phyloP scores from a whole-genome alignment of 2,113 vertebrate genomes.

The Halichoeres trimaculatus region DNA sequence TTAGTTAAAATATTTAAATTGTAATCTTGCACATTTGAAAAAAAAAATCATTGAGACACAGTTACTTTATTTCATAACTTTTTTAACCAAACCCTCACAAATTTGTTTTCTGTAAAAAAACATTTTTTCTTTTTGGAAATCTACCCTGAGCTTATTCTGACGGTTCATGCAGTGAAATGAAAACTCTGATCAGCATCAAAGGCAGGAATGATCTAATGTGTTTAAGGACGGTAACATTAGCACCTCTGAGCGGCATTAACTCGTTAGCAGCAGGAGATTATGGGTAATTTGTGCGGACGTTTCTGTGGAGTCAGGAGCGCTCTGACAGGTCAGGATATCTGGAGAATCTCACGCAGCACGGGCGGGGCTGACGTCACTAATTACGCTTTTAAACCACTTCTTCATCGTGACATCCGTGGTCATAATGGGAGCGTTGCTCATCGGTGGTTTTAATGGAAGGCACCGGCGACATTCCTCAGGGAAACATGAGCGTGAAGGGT shows the following conservation, averaged over 20 bases:
- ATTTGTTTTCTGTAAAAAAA: no score
- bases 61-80: no score
- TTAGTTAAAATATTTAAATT: no score
- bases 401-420: not conserved
- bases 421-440: constrained; percentile 31
- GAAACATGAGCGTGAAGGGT: constrained; percentile 58
- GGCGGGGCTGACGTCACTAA: constrained; percentile 32
- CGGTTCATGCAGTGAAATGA: no score
- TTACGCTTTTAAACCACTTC: constrained; percentile 12
- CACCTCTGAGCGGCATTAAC: not conserved
- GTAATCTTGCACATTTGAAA: no score
- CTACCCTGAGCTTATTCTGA: no score
- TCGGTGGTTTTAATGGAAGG: constrained; percentile 20
- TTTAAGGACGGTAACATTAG: not conserved
- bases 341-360: not conserved
- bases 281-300: not conserved
- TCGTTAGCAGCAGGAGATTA: not conserved
- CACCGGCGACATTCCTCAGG: constrained; percentile 23
- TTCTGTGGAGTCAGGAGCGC: not conserved
- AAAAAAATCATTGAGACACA: no score
- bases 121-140: no score
- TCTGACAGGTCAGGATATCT: not conserved
- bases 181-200: not conserved
- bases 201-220: not conserved
- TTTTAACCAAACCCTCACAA: no score